Evolutionary conservation across 2,113 vertebrate species (phyloP).

Genomic region (Ammodramus savannarum): DNA sequence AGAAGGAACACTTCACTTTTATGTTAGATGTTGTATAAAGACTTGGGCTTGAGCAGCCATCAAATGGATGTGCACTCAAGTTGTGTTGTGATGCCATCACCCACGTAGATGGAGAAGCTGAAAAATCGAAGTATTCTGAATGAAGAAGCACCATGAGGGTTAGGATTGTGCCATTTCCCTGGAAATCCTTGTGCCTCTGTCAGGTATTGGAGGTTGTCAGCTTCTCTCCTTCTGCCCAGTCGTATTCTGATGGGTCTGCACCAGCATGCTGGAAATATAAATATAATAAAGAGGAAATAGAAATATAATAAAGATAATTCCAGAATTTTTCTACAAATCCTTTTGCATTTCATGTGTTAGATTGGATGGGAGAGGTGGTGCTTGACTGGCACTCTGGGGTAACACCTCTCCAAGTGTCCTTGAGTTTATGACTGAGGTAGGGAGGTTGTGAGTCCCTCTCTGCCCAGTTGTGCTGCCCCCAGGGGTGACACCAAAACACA

Average conservation of each 20-base stretch:
- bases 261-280: not conserved
- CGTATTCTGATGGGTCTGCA: not conserved
- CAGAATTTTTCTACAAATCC: not conserved
- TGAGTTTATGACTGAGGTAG: not conserved
- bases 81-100: not conserved
- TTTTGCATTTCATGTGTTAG: not conserved
- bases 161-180: not conserved
- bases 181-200: not conserved
- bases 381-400: not conserved
- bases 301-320: not conserved
- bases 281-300: not conserved
- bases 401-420: not conserved
- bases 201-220: not conserved
- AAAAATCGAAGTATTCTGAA: not conserved
- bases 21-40: not conserved
- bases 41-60: not conserved
- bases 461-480: not conserved
- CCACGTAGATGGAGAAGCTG: not conserved
- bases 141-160: not conserved
- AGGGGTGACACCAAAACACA: not conserved
- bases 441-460: not conserved
- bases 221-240: not conserved
- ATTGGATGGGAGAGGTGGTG: not conserved
- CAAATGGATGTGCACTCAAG: not conserved
- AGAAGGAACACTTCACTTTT: not conserved